A percentile compares a stretch with the other conserved stretches of the same genome.
Conservation (phyloP, 2,888 invertebrate genomes). For the Cynaeus angustus region DNA sequence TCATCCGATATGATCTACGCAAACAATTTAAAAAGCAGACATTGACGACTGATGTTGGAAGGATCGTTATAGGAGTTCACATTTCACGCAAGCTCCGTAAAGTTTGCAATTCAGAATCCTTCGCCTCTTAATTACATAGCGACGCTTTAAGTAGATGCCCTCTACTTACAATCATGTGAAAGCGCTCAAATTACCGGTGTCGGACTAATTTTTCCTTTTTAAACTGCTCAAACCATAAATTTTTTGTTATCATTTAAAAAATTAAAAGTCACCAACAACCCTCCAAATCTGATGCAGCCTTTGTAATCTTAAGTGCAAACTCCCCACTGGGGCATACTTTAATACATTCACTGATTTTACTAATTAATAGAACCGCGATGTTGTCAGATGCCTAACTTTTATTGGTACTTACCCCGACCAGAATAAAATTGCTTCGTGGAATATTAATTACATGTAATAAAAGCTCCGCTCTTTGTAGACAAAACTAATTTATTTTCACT, state of each 20-base stretch:
- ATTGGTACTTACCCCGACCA: conserved; percentile 21
- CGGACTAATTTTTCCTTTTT: conserved; percentile 32
- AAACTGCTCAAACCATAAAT: conserved; percentile 4
- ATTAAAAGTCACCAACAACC: background rate
- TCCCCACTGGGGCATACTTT: background rate
- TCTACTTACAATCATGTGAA: conserved; percentile 38
- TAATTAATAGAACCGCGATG: conserved; percentile 24
- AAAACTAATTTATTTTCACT: conserved; percentile 46
- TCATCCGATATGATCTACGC: conserved; percentile 46
- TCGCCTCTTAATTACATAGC: conserved; percentile 50
- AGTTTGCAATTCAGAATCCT: conserved; percentile 46
- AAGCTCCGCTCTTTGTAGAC: conserved; percentile 43
- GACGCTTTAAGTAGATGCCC: conserved; percentile 46
- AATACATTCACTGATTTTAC: conserved; percentile 13
- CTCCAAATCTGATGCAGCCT: no score
- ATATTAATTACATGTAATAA: conserved; percentile 47
- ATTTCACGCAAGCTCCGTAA: conserved; percentile 50
- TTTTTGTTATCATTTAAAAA: conserved; percentile 2
- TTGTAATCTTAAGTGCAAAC: no score
- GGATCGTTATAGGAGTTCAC: conserved; percentile 49
- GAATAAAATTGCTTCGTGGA: conserved; percentile 40
- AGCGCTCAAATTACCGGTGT: conserved; percentile 28
- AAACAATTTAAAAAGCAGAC: conserved; percentile 50
- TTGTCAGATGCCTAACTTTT: conserved; percentile 28
- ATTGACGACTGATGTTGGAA: conserved; percentile 47